phyloP scores from a whole-genome alignment of 1,140 invertebrate genomes.

The Pseudomyrmex pallidus region DNA sequence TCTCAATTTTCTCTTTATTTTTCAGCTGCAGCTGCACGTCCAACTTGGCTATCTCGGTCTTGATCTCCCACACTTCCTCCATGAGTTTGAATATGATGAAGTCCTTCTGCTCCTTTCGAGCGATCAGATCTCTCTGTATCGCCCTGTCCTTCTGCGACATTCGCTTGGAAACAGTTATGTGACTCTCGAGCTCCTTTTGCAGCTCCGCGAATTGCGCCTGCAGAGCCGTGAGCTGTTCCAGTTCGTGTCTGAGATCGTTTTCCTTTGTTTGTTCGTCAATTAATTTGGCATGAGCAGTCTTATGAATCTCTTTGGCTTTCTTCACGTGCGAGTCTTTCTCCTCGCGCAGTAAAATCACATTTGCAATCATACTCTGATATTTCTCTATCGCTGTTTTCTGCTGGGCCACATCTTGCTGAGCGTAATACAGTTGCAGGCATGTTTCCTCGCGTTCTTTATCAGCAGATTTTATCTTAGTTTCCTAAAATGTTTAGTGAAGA shows the following conservation, averaged over 20 bases:
- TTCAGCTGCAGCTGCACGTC: slow-evolving; percentile 84
- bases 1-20: slow-evolving; percentile 81
- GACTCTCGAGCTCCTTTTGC: slow-evolving; percentile 84
- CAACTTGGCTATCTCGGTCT: slow-evolving; percentile 83
- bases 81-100: slow-evolving; percentile 85
- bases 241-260: slow-evolving; percentile 79
- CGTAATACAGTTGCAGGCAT: slow-evolving; percentile 82
- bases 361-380: slow-evolving; percentile 82
- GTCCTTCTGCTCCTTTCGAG: slow-evolving; percentile 86
- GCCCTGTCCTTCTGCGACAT: slow-evolving; percentile 85
- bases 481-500: slow-evolving; percentile 69
- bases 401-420: slow-evolving; percentile 84
- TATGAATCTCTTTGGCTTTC: slow-evolving; percentile 79
- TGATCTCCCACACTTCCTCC: slow-evolving; percentile 85
- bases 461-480: slow-evolving; percentile 80
- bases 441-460: slow-evolving; percentile 83
- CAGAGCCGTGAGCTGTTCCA: slow-evolving; percentile 81
- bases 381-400: slow-evolving; percentile 85
- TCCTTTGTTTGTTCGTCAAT: slow-evolving; percentile 80
- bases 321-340: slow-evolving; percentile 77
- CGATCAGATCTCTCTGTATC: slow-evolving; percentile 83
- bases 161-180: slow-evolving; percentile 84
- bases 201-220: slow-evolving; percentile 84
- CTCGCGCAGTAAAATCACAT: slow-evolving; percentile 81
- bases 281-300: slow-evolving; percentile 78